Percentiles rank a stretch among this genome's conserved stretches.
Evolutionary conservation across 2,888 invertebrate genomes (phyloP).

Genomic region (Lapara coniferarum): DNA sequence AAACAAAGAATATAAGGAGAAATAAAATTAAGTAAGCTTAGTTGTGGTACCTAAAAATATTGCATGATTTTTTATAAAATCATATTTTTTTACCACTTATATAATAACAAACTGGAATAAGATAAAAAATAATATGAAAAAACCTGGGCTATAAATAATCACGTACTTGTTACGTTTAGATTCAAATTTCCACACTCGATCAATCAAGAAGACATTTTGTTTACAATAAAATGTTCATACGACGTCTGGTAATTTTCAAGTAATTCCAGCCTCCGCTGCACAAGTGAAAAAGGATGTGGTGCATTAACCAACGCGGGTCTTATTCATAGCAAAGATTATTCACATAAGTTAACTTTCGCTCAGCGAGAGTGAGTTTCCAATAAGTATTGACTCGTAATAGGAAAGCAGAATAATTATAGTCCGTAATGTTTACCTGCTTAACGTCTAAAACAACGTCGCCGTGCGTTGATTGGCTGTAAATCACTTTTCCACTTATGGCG

Average conservation of each 20-base stretch:
- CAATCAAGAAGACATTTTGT: constrained; percentile 15
- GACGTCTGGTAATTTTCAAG: constrained; percentile 16
- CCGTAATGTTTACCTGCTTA: constrained; percentile 55
- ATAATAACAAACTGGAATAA: not conserved
- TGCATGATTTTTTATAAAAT: not conserved
- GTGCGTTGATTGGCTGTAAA: constrained; percentile 45
- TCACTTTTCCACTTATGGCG: constrained; percentile 50
- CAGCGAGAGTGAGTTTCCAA: constrained; percentile 65
- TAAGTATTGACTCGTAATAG: constrained; percentile 51
- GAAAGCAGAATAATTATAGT: constrained; percentile 48
- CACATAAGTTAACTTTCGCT: constrained; percentile 69
- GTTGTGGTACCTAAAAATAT: not conserved
- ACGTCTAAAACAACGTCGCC: constrained; percentile 47
- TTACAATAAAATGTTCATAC: constrained; percentile 4
- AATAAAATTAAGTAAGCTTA: no score
- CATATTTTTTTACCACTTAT: not conserved
- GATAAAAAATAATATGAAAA: not conserved
- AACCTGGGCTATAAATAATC: not conserved
- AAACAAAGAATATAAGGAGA: no score
- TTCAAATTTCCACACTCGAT: constrained; percentile 1
- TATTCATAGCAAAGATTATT: constrained; percentile 34
- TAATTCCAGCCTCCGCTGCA: not conserved
- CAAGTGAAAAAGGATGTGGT: not conserved
- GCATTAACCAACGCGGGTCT: constrained; percentile 15
- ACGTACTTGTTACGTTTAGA: not conserved